phyloP scores from a whole-genome alignment of 1,140 invertebrate species.

The Drosophila saltans region DNA sequence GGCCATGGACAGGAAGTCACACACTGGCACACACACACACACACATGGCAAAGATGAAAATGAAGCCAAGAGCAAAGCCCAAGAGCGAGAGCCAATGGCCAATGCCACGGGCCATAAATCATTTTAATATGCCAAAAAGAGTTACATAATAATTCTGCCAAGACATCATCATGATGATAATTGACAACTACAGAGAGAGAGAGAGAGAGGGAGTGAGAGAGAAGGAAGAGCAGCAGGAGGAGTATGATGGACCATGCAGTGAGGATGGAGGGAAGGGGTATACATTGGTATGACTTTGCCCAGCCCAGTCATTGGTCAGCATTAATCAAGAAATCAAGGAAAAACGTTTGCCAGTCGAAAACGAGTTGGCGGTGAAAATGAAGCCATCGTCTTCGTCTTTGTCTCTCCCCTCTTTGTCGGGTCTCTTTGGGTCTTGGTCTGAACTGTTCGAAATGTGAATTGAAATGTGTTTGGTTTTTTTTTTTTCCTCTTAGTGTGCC shows the following conservation, averaged over 20 bases:
- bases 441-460: constrained; percentile 68
- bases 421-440: constrained; percentile 22
- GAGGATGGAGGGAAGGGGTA: not conserved
- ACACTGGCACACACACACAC: not conserved
- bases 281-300: constrained; percentile 4
- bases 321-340: constrained; percentile 58
- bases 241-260: not conserved
- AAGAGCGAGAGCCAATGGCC: constrained; percentile 52
- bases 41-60: constrained; percentile 42
- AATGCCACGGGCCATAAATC: constrained; percentile 78
- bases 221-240: not conserved
- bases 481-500: constrained; percentile 34
- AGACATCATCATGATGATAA: constrained; percentile 51
- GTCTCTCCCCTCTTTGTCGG: too few species aligned
- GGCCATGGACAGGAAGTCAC: constrained; percentile 68
- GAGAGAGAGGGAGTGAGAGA: not conserved
- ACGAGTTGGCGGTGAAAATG: constrained; percentile 53
- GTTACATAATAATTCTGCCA: constrained; percentile 78
- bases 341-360: constrained; percentile 36
- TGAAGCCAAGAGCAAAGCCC: constrained; percentile 65
- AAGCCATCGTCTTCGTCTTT: constrained; percentile 47
- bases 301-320: constrained; percentile 39
- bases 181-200: constrained; percentile 41
- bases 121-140: constrained; percentile 75
- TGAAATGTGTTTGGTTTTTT: constrained; percentile 75